These are phyloP conservation scores for Ascaphus truei DNA, from an alignment of 2,113 vertebrate genomes.

Conservation along the genomic window DNA sequence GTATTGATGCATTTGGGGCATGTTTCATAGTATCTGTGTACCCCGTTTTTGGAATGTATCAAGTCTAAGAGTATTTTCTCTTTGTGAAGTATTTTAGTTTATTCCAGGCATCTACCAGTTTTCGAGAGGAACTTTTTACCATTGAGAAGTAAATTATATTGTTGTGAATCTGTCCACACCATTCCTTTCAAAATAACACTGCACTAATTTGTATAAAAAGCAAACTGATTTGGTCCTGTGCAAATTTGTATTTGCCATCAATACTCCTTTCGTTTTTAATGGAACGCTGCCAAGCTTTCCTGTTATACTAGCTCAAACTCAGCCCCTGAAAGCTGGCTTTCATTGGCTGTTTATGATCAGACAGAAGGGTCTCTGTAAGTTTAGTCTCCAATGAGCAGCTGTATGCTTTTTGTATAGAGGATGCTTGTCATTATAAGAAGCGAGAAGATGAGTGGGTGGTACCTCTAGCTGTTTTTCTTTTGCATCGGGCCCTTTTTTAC, in stretches of 20 bases:
- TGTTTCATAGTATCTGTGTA: too few species aligned
- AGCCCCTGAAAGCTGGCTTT: slow-evolving; percentile 49
- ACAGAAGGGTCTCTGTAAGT: slow-evolving; percentile 66
- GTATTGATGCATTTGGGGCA: too few species aligned
- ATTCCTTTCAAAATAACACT: slow-evolving; percentile 35
- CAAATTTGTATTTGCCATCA: slow-evolving; percentile 45
- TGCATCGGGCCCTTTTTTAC: slow-evolving; percentile 59
- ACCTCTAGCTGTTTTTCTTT: slow-evolving; percentile 71
- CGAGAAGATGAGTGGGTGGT: slow-evolving; percentile 66
- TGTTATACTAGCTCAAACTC: slow-evolving; percentile 44
- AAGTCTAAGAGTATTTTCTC: too few species aligned
- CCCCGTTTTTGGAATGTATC: too few species aligned
- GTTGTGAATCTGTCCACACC: slow-evolving; percentile 34
- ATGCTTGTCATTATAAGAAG: slow-evolving; percentile 60
- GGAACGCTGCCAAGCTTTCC: slow-evolving; percentile 50
- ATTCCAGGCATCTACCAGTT: neutral
- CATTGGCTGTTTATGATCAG: slow-evolving; percentile 48
- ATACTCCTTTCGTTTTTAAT: slow-evolving; percentile 40
- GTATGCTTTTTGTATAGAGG: slow-evolving; percentile 56
- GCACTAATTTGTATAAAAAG: slow-evolving; percentile 39
- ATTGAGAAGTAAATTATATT: slow-evolving; percentile 24
- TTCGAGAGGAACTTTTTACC: neutral
- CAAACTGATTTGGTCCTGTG: slow-evolving; percentile 37
- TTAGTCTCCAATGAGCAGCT: slow-evolving; percentile 56
- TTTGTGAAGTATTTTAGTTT: too few species aligned